Evolutionary conservation across 2,797 vertebrate genomes (phyloP), one percentile per base, ranked within the genome.

Genomic region (Lepus townsendii): DNA sequence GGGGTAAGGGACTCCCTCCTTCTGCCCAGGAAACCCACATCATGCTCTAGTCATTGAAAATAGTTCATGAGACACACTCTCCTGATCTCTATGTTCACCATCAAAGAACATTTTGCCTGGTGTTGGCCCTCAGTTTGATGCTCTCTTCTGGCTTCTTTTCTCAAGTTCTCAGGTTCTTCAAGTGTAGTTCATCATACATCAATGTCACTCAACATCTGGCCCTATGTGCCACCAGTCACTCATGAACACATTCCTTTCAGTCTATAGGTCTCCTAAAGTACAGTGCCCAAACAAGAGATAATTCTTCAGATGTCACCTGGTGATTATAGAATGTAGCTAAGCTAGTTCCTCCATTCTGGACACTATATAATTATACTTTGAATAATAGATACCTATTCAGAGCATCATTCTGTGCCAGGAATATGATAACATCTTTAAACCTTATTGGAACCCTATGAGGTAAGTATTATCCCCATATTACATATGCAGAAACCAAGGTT

Each of bases 51-150:
- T 50, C 8, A 50, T 4, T 82, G 35, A 52, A 38, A 68, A 16
- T 24, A 4, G 47, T 52, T 79, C 26, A 22, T 24, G 7, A n/a
- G 17, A 87, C 47, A 71, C 17, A 19, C 12, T 69, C 9, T 72
- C 17, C 14, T 47, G 20, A 72, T 27, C 38, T 50, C 19, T 63
- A 5, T 38, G n/a, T 30, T 57, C 14, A 66, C 38, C n/a, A 42
- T 3, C 24, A 91, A 92, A 17, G 24, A 30, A 83, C 71, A 7
- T 16, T 26, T 50, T 42, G 7, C 30, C 66, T 69, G 24, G 1
- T 50, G 27, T 92, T 91, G 24, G 17, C 50, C 66, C 75, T 71
- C 17, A 52, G 6, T n/a, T 78, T 71, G 72, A 47, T 87, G 26
- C 14, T 20, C 0, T 79, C 52, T 90, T 85, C n/a, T 13, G 13